A percentile compares a stretch with the other conserved stretches of the same genome.
phyloP scores from a whole-genome alignment of 2,797 vertebrate species.

The Alauda arvensis region DNA sequence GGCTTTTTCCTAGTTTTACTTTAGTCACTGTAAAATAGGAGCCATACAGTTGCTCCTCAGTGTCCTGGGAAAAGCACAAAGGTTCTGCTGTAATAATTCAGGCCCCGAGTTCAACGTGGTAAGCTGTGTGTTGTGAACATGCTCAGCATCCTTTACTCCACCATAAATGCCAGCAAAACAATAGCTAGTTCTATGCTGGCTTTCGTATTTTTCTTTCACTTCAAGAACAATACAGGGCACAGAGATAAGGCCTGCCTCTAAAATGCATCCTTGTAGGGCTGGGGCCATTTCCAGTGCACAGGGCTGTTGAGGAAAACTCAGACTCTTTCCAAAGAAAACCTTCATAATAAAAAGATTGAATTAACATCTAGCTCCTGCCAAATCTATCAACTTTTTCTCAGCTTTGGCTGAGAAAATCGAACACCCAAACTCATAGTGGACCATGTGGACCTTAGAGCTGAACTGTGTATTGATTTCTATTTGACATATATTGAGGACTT shows the following conservation, averaged over 20 bases:
- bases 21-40: background rate
- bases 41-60: background rate
- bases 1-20: background rate
- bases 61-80: background rate
- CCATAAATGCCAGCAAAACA: background rate
- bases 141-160: background rate
- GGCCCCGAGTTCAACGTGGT: background rate
- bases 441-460: background rate
- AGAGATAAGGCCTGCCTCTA: background rate
- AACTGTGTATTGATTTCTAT: background rate
- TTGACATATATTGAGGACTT: background rate
- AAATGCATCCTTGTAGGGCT: background rate
- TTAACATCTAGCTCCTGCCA: background rate
- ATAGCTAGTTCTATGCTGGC: background rate
- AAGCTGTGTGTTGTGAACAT: background rate
- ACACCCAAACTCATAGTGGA: background rate
- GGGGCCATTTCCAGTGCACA: background rate
- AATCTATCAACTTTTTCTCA: background rate
- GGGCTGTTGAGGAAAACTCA: background rate
- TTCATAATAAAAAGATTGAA: background rate
- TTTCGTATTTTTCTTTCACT: background rate
- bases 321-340: background rate
- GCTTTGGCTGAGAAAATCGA: background rate
- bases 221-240: background rate
- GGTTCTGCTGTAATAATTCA: background rate